Percentiles rank a stretch among this genome's conserved stretches.
phyloP scores from a whole-genome alignment of 2,113 vertebrate species.

The Charadrius vociferus region DNA sequence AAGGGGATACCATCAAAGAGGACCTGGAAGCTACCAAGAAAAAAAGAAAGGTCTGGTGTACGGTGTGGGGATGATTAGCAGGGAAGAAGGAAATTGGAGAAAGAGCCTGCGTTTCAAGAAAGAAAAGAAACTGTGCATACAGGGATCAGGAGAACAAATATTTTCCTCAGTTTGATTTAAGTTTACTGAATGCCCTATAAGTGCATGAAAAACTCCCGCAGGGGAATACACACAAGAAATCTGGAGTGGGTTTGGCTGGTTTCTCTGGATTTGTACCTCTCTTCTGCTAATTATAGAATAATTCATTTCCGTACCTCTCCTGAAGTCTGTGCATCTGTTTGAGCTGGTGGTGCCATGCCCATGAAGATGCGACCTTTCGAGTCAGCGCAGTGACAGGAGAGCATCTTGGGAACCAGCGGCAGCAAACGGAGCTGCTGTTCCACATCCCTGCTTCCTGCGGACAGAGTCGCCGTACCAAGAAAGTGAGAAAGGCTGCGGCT shows the following conservation, averaged over 20 bases:
- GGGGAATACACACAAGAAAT: background rate
- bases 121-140: background rate
- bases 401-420: background rate
- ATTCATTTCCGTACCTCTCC: background rate
- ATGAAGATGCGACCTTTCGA: background rate
- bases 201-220: background rate
- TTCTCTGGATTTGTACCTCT: background rate
- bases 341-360: fast-evolving
- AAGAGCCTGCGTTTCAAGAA: background rate
- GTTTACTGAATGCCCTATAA: background rate
- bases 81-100: background rate
- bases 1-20: background rate
- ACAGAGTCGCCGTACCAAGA: background rate
- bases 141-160: background rate
- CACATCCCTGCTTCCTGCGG: background rate
- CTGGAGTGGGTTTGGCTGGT: background rate
- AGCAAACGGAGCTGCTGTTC: background rate
- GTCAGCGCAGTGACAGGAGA: background rate
- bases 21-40: no score
- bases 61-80: background rate
- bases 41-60: background rate
- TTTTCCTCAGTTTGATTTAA: background rate
- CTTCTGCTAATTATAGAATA: background rate
- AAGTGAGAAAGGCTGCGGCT: background rate
- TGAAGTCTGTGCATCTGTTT: background rate